Percentiles rank a stretch among this genome's conserved stretches.
Evolutionary conservation across 2,888 invertebrate species (phyloP).

Genomic region (Nemurella pictetii): DNA sequence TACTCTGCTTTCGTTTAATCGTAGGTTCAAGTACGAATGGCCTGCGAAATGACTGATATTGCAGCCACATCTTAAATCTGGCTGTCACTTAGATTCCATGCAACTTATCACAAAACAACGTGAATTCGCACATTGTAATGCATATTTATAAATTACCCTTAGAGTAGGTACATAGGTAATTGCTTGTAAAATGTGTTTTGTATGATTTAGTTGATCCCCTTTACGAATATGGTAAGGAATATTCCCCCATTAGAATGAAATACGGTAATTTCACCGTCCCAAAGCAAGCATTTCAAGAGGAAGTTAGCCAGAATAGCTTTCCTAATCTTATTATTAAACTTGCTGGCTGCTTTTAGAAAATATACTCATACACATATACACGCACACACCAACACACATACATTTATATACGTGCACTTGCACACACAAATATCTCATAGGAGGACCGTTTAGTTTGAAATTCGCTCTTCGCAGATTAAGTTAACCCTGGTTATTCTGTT

Average conservation of each 20-base stretch:
- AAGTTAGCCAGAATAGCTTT: conserved; percentile 21
- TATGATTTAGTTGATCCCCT: conserved; percentile 30
- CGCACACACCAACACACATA: no score
- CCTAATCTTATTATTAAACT: conserved; percentile 33
- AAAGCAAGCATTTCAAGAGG: conserved; percentile 23
- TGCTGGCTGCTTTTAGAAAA: conserved; percentile 30
- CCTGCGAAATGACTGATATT: no score
- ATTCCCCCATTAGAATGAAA: conserved; percentile 30
- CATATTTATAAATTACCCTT: conserved; percentile 30
- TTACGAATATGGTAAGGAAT: conserved; percentile 30
- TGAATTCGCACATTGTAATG: background rate
- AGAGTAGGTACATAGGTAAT: conserved; percentile 20
- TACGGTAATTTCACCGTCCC: conserved; percentile 23
- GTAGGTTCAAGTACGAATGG: no score
- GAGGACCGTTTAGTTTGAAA: conserved; percentile 25
- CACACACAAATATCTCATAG: conserved; percentile 23
- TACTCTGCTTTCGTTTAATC: no score
- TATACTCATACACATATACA: background rate
- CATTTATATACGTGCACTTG: no score
- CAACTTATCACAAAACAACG: background rate
- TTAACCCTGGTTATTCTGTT: conserved; percentile 20
- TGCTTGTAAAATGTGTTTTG: conserved; percentile 32
- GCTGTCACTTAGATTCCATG: background rate
- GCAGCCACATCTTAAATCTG: conserved; percentile 1
- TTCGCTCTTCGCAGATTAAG: background rate